Evolutionary conservation across 2,113 vertebrate species (phyloP), one percentile per base, ranked within the genome.

Genomic region (Misgurnus mizolepis): DNA sequence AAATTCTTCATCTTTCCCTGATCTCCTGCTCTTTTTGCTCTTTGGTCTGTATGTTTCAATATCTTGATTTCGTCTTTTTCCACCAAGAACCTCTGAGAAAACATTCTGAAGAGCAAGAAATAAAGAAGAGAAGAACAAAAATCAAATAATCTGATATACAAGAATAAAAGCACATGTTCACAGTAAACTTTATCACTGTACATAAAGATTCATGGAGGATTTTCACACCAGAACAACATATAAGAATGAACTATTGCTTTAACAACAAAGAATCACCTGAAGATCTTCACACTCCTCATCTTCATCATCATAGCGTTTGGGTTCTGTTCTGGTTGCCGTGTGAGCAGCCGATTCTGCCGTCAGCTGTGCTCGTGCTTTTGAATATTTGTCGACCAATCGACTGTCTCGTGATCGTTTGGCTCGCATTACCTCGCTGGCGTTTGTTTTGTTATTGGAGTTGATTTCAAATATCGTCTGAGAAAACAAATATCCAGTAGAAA

Each of bases 381-480:
- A 93, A 88, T 94, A 97, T 80, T 94, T 94, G 82, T 93, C 85
- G 0, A 99, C 94, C 79, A 94, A 85, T 2, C 60, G 87, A 0
- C 0, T 50, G 91, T 98, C 95, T 0, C 87, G 95, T 56, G 88
- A 91, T 6, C 97, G 92, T 86, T 98, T 99, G 0, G 93, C 89
- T 0, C 95, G 90, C 97, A 99, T 99, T 82, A 99, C 89, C 11
- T 92, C 92, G 39, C 95, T 91, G 83, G 95, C 94, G 0, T 40
- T 39, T 0, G 94, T 95, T 67, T 95, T 96, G 78, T 90, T 94
- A 0, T 86, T 95, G n/a, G 97, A 91, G 0, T 95, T 98, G 91
- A 99, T 97, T 91, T 99, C 98, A 9, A 99, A 99, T 86, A 99
- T 98, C 0, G 98, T 99, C 97, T 99, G 82, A 0, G 18, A 60